phyloP scores from a whole-genome alignment of 1,140 invertebrate genomes.

The Lordiphosa clarofinis region DNA sequence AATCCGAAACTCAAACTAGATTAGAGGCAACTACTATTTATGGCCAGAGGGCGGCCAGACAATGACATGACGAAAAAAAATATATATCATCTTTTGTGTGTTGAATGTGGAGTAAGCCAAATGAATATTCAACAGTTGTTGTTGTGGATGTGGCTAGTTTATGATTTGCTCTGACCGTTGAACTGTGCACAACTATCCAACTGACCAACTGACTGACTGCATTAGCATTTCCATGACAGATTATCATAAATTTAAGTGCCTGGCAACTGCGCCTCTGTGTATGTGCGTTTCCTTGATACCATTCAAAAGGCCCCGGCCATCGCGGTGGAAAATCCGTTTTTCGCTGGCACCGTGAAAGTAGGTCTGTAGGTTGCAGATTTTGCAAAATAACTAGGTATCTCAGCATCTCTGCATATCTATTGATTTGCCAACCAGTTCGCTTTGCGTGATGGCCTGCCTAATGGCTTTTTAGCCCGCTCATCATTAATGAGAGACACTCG shows the following conservation, averaged over 20 bases:
- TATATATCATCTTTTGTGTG: conserved; percentile 68
- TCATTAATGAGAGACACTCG: conserved; percentile 63
- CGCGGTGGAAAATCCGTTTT: conserved; percentile 14
- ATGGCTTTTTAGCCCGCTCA: conserved; percentile 51
- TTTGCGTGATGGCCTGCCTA: conserved; percentile 41
- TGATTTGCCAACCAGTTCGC: conserved; percentile 67
- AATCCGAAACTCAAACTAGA: conserved; percentile 59
- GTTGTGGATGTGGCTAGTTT: conserved; percentile 16
- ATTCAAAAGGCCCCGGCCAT: conserved; percentile 30
- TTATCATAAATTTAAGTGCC: conserved; percentile 60
- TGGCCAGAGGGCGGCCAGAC: conserved; percentile 53
- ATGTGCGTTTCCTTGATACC: conserved; percentile 66
- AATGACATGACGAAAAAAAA: conserved; percentile 31
- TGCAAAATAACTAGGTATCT: conserved; percentile 12
- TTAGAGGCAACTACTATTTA: conserved; percentile 55
- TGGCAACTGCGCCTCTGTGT: conserved; percentile 7
- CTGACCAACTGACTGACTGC: conserved; percentile 28
- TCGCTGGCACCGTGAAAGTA: conserved; percentile 57
- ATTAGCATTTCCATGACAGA: conserved; percentile 63
- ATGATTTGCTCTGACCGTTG: conserved; percentile 66
- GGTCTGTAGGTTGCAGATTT: conserved; percentile 62
- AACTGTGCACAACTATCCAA: conserved; percentile 32
- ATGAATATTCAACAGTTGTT: conserved; percentile 63
- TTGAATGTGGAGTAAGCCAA: conserved; percentile 54
- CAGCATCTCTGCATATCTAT: conserved; percentile 31